phyloP scores from a whole-genome alignment of 2,888 invertebrate species.

The Lithophane semibrunnea region DNA sequence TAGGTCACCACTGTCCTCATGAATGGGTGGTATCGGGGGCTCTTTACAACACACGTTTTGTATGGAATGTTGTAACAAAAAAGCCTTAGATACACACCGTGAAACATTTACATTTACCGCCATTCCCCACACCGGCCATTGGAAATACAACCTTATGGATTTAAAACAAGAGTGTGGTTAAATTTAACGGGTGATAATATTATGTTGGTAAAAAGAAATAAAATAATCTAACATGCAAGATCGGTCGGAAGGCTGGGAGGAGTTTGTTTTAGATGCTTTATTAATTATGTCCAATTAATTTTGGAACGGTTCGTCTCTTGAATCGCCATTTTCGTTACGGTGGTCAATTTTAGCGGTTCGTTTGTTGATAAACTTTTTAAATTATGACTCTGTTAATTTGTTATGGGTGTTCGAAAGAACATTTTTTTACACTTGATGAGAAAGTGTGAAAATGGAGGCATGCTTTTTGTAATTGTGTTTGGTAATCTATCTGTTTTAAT shows the following conservation, averaged over 20 bases:
- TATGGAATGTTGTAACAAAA: slow-evolving; percentile 90
- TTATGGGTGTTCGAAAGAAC: slow-evolving; percentile 21
- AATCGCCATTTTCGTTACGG: slow-evolving; percentile 82
- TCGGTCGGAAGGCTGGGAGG: slow-evolving; percentile 84
- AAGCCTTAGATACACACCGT: slow-evolving; percentile 88
- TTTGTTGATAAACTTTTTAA: slow-evolving; percentile 65
- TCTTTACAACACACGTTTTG: slow-evolving; percentile 90
- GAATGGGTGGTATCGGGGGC: slow-evolving; percentile 90
- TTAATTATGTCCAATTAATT: slow-evolving; percentile 90
- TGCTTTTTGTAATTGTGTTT: not conserved
- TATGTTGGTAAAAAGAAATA: slow-evolving; percentile 78
- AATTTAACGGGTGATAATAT: slow-evolving; percentile 40
- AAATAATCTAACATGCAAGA: slow-evolving; percentile 84
- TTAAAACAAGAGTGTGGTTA: slow-evolving; percentile 43
- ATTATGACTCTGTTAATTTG: slow-evolving; percentile 53
- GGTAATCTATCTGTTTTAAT: not conserved
- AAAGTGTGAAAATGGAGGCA: slow-evolving; percentile 23
- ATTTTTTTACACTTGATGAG: slow-evolving; percentile 15
- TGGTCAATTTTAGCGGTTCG: slow-evolving; percentile 73
- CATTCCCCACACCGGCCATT: slow-evolving; percentile 37
- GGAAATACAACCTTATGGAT: slow-evolving; percentile 68
- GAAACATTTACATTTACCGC: slow-evolving; percentile 78
- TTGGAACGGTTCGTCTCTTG: slow-evolving; percentile 82
- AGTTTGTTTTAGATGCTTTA: slow-evolving; percentile 88
- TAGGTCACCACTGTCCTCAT: slow-evolving; percentile 90